Evolutionary conservation across 2,888 invertebrate species (phyloP).

Genomic region (Thyatira batis): DNA sequence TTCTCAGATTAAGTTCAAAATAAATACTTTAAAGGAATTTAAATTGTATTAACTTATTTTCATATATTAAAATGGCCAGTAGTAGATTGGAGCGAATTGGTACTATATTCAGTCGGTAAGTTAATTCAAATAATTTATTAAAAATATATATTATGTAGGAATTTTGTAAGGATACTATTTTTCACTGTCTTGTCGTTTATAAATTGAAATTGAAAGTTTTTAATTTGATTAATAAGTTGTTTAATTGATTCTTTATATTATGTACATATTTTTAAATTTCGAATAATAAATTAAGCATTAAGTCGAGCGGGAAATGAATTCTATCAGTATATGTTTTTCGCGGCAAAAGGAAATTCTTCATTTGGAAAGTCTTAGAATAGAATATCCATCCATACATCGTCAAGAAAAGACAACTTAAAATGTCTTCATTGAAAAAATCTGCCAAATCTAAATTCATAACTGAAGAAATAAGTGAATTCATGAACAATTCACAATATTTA

Average conservation of each 20-base stretch:
- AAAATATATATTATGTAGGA: neutral
- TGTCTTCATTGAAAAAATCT: slow-evolving; percentile 52
- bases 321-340: neutral
- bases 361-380: neutral
- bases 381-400: neutral
- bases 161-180: too few species aligned
- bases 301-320: neutral
- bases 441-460: slow-evolving; percentile 51
- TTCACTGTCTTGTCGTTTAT: too few species aligned
- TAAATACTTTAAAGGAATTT: neutral
- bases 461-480: slow-evolving; percentile 52
- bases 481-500: slow-evolving; percentile 52
- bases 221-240: too few species aligned
- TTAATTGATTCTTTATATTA: neutral
- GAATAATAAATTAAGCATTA: neutral
- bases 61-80: slow-evolving; percentile 80
- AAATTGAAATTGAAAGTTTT: too few species aligned
- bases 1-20: neutral
- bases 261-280: neutral
- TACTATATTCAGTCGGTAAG: slow-evolving; percentile 86
- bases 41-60: slow-evolving; percentile 3
- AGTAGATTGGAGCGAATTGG: slow-evolving; percentile 88
- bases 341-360: neutral
- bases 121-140: slow-evolving; percentile 2
- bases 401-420: slow-evolving; percentile 16